Evolutionary conservation across 2,113 vertebrate genomes (phyloP).

Genomic region (Platysteira castanea): DNA sequence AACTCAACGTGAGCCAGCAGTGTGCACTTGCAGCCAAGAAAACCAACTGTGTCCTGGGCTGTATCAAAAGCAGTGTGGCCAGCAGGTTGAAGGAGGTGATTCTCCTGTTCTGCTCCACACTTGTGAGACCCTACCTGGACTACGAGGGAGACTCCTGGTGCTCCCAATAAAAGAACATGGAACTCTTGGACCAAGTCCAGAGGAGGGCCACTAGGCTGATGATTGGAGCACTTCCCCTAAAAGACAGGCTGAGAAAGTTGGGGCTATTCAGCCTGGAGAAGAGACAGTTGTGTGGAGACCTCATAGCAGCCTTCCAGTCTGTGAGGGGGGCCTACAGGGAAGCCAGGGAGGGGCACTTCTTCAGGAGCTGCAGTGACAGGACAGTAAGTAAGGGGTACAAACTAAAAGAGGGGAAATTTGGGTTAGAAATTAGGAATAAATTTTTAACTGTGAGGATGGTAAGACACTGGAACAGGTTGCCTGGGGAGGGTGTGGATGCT

Average conservation of each 20-base stretch:
- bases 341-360: neutral
- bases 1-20: neutral
- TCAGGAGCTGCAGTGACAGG: neutral
- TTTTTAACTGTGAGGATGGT: neutral
- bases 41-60: neutral
- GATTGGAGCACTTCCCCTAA: neutral
- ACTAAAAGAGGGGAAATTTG: neutral
- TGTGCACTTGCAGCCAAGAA: neutral
- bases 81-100: neutral
- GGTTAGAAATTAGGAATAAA: neutral
- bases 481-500: neutral
- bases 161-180: neutral
- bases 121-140: neutral
- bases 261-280: neutral
- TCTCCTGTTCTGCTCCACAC: neutral
- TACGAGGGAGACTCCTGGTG: neutral
- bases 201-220: neutral
- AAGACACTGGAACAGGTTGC: neutral
- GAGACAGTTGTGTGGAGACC: neutral
- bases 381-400: neutral
- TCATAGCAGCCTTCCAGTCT: neutral
- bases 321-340: neutral
- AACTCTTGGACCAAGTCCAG: neutral
- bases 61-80: neutral
- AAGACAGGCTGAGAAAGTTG: neutral